phyloP scores from a whole-genome alignment of 2,888 invertebrate genomes.

The Dryocosmus kuriphilus region DNA sequence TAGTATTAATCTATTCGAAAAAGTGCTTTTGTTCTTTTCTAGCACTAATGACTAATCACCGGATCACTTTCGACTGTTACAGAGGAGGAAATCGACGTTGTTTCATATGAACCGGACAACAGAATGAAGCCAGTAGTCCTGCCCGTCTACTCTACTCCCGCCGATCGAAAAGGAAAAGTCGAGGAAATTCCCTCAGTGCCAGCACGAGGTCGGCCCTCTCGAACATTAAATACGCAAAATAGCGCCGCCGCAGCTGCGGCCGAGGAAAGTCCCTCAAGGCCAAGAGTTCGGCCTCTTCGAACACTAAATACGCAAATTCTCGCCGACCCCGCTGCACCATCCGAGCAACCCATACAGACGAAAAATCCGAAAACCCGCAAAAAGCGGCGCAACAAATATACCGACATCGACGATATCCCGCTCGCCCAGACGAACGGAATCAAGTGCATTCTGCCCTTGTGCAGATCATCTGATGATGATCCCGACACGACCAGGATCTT shows the following conservation, averaged over 20 bases:
- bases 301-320: constrained; percentile 26
- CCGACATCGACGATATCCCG: constrained; percentile 17
- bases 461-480: constrained; percentile 78
- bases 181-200: too few relatives aligned
- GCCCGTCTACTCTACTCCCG: constrained; percentile 85
- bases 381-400: constrained; percentile 4
- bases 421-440: constrained; percentile 20
- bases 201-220: too few relatives aligned
- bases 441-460: constrained; percentile 29
- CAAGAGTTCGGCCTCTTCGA: constrained; percentile 3
- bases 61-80: constrained; percentile 77
- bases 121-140: constrained; percentile 75
- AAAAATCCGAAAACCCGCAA: constrained; percentile 14
- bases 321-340: constrained; percentile 35
- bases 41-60: neutral
- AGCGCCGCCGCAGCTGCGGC: too few relatives aligned
- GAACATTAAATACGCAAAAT: too few relatives aligned
- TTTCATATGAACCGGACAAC: constrained; percentile 81
- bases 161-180: constrained; percentile 79
- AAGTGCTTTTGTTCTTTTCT: too few relatives aligned
- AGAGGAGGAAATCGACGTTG: constrained; percentile 91
- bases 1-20: too few relatives aligned
- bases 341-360: neutral
- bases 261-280: too few relatives aligned
- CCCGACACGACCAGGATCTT: too few relatives aligned